Percentiles rank a stretch among this genome's conserved stretches.
These are phyloP conservation scores for Neodon shergylaensis DNA, from an alignment of 2,113 vertebrate genomes.

Conservation along the genomic window DNA sequence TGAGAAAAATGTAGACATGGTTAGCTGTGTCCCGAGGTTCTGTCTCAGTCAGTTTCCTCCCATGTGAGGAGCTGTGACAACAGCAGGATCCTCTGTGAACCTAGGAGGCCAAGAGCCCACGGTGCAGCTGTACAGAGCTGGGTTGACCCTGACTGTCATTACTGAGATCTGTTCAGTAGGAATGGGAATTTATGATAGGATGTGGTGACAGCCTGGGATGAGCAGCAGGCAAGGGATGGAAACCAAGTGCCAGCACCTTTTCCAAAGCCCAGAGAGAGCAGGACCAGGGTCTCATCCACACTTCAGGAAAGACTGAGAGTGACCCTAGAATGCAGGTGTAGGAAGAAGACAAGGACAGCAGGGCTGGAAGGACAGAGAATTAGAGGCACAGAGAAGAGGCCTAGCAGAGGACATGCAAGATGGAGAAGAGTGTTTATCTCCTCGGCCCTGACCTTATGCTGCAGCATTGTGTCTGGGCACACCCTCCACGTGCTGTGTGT, in stretches of 20 bases:
- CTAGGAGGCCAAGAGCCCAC: too few species aligned
- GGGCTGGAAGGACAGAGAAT: neutral
- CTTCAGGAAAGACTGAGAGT: neutral
- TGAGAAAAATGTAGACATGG: fast-evolving
- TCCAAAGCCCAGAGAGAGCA: neutral
- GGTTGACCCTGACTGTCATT: too few species aligned
- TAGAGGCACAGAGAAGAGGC: neutral
- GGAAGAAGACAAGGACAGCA: neutral
- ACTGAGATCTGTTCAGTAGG: too few species aligned
- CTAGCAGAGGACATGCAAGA: too few species aligned
- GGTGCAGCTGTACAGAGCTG: too few species aligned
- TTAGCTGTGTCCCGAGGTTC: neutral
- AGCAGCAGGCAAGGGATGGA: neutral
- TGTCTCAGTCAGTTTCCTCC: neutral
- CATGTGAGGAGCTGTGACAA: neutral
- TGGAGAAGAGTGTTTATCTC: too few species aligned
- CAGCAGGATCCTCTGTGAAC: neutral
- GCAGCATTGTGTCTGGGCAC: neutral
- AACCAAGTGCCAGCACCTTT: neutral
- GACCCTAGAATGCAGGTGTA: neutral
- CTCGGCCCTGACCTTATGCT: fast-evolving
- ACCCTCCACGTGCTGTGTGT: too few species aligned
- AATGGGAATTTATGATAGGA: neutral
- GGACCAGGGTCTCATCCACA: neutral
- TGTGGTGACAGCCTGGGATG: neutral